Evolutionary conservation across 2,888 invertebrate species (phyloP), one percentile per base, ranked within the genome.

Genomic region (Agrochola macilenta): DNA sequence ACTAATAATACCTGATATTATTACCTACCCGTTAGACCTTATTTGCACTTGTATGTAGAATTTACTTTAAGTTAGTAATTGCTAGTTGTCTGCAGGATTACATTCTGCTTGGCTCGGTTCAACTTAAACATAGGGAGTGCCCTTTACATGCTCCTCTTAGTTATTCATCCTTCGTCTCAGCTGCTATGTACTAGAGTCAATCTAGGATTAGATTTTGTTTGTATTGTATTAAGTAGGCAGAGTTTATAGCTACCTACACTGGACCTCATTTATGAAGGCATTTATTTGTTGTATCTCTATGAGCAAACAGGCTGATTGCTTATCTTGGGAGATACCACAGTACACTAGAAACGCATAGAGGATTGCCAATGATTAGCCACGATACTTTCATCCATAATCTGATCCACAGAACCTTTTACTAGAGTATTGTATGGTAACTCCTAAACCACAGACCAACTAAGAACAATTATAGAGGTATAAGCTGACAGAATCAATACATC

Each of bases 81-180:
- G 49, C 69, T 58, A 68, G 60, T 43, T 72, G 68, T 57, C 17
- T 64, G 43, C 46, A 54, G 49, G 39, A 52, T 69, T 23, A 61
- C 68, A 70, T 58, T 79, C 61, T 69, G 69, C 60, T 46, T 35
- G 43, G 43, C 43, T 75, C 52, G 57, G 20, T 58, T 23, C 43
- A 46, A 58, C 65, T 72, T 61, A 66, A 72, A 76, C 61, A 63
- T 20, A 65, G 43, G 17, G 65, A 20, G 30, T 39, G 71, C 30
- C 80, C 66, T 76, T 69, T 49, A 72, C 39, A 61, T 65, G n/a
- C 58, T 57, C 57, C 30, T 39, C 54, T 76, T 75, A 85, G 74
- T 57, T 78, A 85, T 87, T 81, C 78, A 84, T 69, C 81, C 78
- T 85, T 61, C 84, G 87, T 87, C 78, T 61, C 35, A n/a, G 46